A percentile compares a stretch with the other conserved stretches of the same genome.
Evolutionary conservation across 2,888 invertebrate species (phyloP).

Genomic region (Acleris laterana): DNA sequence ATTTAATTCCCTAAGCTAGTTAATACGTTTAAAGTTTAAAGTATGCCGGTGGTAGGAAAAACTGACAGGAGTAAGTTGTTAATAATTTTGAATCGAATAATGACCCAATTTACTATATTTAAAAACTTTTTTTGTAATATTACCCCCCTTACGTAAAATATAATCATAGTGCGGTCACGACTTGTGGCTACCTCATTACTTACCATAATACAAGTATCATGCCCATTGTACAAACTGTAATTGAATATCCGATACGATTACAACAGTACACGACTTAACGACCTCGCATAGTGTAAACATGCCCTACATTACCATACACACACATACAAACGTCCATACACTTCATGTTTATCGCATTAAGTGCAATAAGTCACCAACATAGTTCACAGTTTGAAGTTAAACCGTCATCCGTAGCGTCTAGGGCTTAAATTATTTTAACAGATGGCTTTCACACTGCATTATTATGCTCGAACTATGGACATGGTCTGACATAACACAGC

Average conservation of each 20-base stretch:
- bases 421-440: slow-evolving; percentile 5
- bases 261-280: slow-evolving; percentile 52
- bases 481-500: slow-evolving; percentile 25
- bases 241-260: slow-evolving; percentile 56
- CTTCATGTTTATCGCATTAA: slow-evolving; percentile 59
- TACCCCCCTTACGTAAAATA: not conserved
- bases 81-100: no score
- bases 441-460: slow-evolving; percentile 2
- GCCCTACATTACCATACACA: slow-evolving; percentile 68
- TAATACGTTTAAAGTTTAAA: no score
- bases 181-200: slow-evolving; percentile 1
- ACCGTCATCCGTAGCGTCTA: not conserved
- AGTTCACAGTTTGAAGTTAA: not conserved
- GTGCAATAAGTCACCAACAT: slow-evolving; percentile 47
- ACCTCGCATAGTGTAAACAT: slow-evolving; percentile 70
- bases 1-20: no score
- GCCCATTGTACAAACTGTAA: slow-evolving; percentile 5
- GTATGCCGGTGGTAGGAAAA: no score
- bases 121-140: not conserved
- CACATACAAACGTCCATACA: slow-evolving; percentile 57
- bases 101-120: no score
- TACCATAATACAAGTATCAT: not conserved
- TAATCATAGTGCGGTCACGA: not conserved
- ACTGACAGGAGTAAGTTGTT: no score
- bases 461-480: slow-evolving; percentile 24